Percentiles rank a stretch among this genome's conserved stretches.
Evolutionary conservation across 1,140 invertebrate genomes (phyloP).

Genomic region (Leptopilina clavipes): DNA sequence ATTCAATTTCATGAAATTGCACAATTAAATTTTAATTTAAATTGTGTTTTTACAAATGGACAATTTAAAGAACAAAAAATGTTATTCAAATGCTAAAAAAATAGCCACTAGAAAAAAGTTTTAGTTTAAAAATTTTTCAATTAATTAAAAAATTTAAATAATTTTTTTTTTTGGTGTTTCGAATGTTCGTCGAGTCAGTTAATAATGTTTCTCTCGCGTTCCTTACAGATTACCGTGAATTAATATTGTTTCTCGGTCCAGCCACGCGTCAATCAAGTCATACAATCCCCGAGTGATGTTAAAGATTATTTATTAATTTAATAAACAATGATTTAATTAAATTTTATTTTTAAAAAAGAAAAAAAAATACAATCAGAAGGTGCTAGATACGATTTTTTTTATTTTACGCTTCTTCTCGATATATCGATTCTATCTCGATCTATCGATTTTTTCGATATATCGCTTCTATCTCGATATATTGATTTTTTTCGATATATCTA

Average conservation of each 20-base stretch:
- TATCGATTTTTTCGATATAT: not conserved
- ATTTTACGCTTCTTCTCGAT: not conserved
- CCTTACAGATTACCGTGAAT: slow-evolving; percentile 56
- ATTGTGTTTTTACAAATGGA: too few relatives aligned
- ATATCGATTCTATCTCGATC: not conserved
- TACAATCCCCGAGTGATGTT: slow-evolving; percentile 40
- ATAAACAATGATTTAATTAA: not conserved
- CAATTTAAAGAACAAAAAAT: too few relatives aligned
- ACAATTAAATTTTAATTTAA: too few relatives aligned
- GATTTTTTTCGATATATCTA: not conserved
- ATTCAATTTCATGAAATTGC: too few relatives aligned
- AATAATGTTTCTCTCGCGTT: slow-evolving; percentile 65
- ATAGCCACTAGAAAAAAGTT: too few relatives aligned
- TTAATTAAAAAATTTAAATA: too few relatives aligned
- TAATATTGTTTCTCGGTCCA: slow-evolving; percentile 76
- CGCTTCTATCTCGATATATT: not conserved
- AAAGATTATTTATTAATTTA: slow-evolving; percentile 25
- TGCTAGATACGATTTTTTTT: too few relatives aligned
- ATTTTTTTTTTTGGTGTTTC: slow-evolving; percentile 58
- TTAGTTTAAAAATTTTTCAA: too few relatives aligned
- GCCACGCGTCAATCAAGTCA: slow-evolving; percentile 71
- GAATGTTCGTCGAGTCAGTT: slow-evolving; percentile 65
- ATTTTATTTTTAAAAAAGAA: not conserved
- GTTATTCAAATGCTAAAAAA: too few relatives aligned
- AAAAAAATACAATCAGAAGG: not conserved